Conservation (phyloP, 2,888 invertebrate genomes). For the Panzeria rudis region DNA sequence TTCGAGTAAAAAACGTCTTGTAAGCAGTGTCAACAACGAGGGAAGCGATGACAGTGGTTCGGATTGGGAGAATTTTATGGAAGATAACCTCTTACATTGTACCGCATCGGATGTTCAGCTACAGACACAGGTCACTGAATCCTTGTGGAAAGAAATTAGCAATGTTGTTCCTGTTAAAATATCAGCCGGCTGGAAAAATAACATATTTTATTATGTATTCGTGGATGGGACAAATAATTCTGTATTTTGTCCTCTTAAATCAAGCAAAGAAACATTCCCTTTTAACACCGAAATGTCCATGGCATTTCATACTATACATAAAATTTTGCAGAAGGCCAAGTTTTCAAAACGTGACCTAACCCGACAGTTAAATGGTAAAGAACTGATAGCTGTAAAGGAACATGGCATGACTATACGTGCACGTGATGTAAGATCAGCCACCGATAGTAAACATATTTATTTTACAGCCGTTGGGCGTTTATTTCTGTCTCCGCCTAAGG, state of each 20-base stretch:
- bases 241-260: constrained; percentile 77
- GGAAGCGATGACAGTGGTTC: constrained; percentile 84
- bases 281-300: constrained; percentile 89
- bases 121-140: constrained; percentile 88
- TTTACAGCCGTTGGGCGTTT: constrained; percentile 86
- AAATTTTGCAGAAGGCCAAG: constrained; percentile 86
- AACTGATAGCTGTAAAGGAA: constrained; percentile 90
- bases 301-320: constrained; percentile 89
- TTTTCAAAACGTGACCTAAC: constrained; percentile 77
- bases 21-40: constrained; percentile 70
- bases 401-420: constrained; percentile 90
- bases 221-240: constrained; percentile 78
- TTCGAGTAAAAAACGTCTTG: constrained; percentile 77
- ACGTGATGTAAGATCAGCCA: constrained; percentile 78
- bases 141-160: constrained; percentile 88
- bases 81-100: constrained; percentile 78
- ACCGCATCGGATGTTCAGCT: constrained; percentile 75
- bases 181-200: constrained; percentile 81
- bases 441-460: constrained; percentile 81
- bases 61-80: constrained; percentile 88
- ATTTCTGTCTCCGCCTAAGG: constrained; percentile 90
- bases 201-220: constrained; percentile 79
- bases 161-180: constrained; percentile 82
- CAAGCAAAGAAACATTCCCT: constrained; percentile 83
- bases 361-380: constrained; percentile 35